Conservation (phyloP, 2,888 invertebrate genomes). For the Drosophila testacea region DNA sequence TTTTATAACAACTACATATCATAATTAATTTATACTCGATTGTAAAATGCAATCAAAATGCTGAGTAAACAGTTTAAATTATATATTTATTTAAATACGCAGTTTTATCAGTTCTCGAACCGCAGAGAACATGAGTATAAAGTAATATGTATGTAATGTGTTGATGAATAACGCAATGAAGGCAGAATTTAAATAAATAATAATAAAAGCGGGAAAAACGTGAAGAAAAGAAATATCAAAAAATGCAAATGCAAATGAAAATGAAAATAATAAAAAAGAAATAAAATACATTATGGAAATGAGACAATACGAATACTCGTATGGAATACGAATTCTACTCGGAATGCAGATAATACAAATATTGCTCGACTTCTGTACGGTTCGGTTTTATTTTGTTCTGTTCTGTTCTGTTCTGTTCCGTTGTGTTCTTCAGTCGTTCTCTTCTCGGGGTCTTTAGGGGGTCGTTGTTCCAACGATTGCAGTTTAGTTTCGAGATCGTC, state of each 20-base stretch:
- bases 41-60: slow-evolving; percentile 22
- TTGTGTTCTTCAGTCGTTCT: slow-evolving; percentile 6
- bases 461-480: slow-evolving; percentile 1
- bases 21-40: slow-evolving; percentile 2
- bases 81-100: slow-evolving; percentile 12
- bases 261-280: slow-evolving; percentile 8
- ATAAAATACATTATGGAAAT: slow-evolving; percentile 20
- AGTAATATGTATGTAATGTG: slow-evolving; percentile 1
- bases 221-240: neutral
- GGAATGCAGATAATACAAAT: slow-evolving; percentile 24
- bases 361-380: slow-evolving; percentile 5
- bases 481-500: slow-evolving; percentile 6
- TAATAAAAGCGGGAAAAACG: slow-evolving; percentile 15
- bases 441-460: slow-evolving; percentile 21
- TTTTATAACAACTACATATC: neutral
- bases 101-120: slow-evolving; percentile 43
- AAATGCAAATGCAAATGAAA: slow-evolving; percentile 18
- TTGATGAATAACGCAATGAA: slow-evolving; percentile 18
- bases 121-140: slow-evolving; percentile 12
- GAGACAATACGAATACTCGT: slow-evolving; percentile 19
- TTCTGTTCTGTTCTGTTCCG: slow-evolving; percentile 2
- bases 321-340: slow-evolving; percentile 22
- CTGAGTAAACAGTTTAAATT: slow-evolving; percentile 39
- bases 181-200: slow-evolving; percentile 15
- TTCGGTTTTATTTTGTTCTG: neutral